Base-by-base conservation (phyloP, 2,797 vertebrate genomes). In the Trachops cirrhosus region DNA sequence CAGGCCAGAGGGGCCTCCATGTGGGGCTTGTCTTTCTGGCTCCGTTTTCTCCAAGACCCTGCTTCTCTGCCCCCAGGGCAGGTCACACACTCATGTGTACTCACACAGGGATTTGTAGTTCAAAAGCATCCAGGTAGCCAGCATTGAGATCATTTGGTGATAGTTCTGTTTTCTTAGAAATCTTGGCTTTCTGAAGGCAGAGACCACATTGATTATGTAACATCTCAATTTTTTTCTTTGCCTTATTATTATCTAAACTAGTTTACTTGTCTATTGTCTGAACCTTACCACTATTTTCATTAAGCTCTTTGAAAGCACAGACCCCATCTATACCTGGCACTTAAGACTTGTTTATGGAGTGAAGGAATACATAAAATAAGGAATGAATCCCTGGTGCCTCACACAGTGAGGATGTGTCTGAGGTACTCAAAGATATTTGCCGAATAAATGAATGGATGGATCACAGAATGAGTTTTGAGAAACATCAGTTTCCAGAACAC, bases 21-120 rank as follows among this genome's bases (percentile, higher is more conserved):
- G 1, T 18, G 54, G 77, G 44, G 4, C 7, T 88, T 26, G 70
- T 48, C 93, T 82, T 96, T 96, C 92, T 97, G 97, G 67, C 80
- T 91, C 39, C 41, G 41, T 86, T 93, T 62, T 92, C 29, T 67
- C 34, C 16, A 12, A 48, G 71, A 57, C 9, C 24, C 22, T 0
- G 0, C n/a, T 62, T 34, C 68, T 73, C 52, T 77, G 34, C 67
- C 85, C 80, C 39, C 29, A 89, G 91, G 93, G n/a, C 86, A 41
- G 84, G 93, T 86, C 94, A 79, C 24, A 83, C 15, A 32, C 24
- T 70, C 15, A 14, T 59, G 37, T 50, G 37, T 46, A 59, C 41
- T 77, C 62, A 16, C 41, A 37, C 0, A 16, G 1, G 64, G 50
- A 21, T 52, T 64, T 4, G 0, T 10, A 6, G 19, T 54, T 50